A percentile compares a stretch with the other conserved stretches of the same genome.
Conservation (phyloP, 2,888 invertebrate genomes). For the Eutolmus rufibarbis region DNA sequence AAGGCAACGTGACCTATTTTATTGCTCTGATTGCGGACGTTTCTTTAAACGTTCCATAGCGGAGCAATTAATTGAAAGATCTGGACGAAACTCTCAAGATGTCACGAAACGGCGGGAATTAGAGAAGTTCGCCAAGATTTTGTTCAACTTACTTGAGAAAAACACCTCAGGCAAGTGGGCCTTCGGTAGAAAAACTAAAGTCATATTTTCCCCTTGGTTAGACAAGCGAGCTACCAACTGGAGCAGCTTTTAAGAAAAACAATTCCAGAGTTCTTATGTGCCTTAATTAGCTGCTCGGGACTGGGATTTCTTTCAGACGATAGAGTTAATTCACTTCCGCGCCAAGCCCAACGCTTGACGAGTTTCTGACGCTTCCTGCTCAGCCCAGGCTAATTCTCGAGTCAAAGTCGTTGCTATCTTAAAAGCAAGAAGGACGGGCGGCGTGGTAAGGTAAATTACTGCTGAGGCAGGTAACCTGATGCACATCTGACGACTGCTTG, state of each 20-base stretch:
- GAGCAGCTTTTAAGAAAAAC: neutral
- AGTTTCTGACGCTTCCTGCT: neutral
- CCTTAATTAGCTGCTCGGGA: neutral
- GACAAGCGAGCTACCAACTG: neutral
- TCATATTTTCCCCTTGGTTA: neutral
- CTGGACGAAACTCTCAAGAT: neutral
- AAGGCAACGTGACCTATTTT: neutral
- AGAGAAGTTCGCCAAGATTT: neutral
- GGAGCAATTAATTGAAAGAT: neutral
- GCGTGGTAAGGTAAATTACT: neutral
- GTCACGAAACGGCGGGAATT: neutral
- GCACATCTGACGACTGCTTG: neutral
- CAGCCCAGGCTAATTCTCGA: neutral
- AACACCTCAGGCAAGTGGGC: neutral
- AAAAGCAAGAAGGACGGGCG: neutral
- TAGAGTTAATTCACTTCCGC: neutral
- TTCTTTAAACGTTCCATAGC: neutral
- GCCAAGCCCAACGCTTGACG: neutral
- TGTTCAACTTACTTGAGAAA: neutral
- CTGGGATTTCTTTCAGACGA: neutral
- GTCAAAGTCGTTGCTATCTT: neutral
- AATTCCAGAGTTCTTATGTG: neutral
- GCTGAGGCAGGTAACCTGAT: neutral
- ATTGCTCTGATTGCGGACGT: neutral
- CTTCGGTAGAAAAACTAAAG: neutral